Base-by-base conservation (phyloP, 2,888 invertebrate genomes). In the Cotesia congregata region DNA sequence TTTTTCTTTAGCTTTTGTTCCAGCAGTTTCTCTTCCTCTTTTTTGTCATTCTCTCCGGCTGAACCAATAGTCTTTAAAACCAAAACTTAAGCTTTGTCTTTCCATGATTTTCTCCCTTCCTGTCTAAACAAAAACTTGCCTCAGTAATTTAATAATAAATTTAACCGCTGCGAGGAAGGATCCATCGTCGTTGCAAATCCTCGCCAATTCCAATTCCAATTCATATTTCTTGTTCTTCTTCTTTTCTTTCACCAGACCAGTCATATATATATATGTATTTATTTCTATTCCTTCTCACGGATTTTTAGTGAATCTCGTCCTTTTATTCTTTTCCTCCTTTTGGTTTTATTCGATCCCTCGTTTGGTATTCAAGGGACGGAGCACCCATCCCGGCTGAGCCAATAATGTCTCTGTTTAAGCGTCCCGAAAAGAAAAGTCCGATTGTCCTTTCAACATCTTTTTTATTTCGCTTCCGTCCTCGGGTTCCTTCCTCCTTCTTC, bases 401-500 rank as follows among this genome's bases (percentile, higher is more conserved):
- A 77, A 77, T 77, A 74, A 77, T 77, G 77, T 77, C 74, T 77
- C 77, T 77, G 77, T 77, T 77, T 77, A 77, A 77, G 74, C 71
- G 77, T 60, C 65, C 73, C 41, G 73, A 60, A 73, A 73, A 73
- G 73, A 73, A 73, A 73, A 65, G 72, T 50, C 59, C 65, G 50
- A 72, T 73, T 73, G 73, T 73, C 59, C 73, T 73, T 73, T 73
- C 73, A 7, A 59, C 60, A 20, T 67, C 50, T 65, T 73, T 38
- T 72, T 40, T 30, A 67, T 20, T 30, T 30, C 30, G 30, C 38
- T 9, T 15, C 39, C 12, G 38, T 39, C 39, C 12, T 50, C 12
- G 4, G 12, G 12, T 50, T 12, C 17, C 50, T 68, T 62, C 7
- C 60, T 20, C 17, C 12, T 15, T 71, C 17, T 17, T 73, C 50